phyloP scores from a whole-genome alignment of 2,888 invertebrate species.

The Lathronympha strigana region DNA sequence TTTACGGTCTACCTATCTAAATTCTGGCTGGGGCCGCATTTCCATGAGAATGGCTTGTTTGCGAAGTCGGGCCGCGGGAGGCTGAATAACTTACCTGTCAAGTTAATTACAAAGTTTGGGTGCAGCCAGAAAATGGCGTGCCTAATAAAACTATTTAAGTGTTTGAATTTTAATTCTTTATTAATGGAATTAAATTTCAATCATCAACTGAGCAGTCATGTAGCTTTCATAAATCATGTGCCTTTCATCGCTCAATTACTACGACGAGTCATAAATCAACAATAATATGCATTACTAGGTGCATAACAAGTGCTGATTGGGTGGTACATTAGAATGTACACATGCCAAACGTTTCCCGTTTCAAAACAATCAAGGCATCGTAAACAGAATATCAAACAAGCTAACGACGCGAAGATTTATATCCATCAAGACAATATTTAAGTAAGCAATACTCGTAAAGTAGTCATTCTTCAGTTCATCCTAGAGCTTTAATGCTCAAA shows the following conservation, averaged over 20 bases:
- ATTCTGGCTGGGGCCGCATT: slow-evolving; percentile 59
- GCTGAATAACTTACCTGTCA: slow-evolving; percentile 58
- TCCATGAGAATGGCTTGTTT: slow-evolving; percentile 70
- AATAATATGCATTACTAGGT: slow-evolving; percentile 1
- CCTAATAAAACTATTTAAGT: slow-evolving; percentile 17
- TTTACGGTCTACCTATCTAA: slow-evolving; percentile 57
- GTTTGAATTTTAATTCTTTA: too few species aligned
- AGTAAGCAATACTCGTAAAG: slow-evolving; percentile 9
- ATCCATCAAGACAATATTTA: slow-evolving; percentile 5
- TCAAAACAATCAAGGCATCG: slow-evolving; percentile 23
- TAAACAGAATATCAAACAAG: slow-evolving; percentile 15
- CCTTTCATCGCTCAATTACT: too few species aligned
- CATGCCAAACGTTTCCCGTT: slow-evolving; percentile 21
- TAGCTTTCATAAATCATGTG: too few species aligned
- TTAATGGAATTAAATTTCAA: too few species aligned
- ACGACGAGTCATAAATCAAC: neutral
- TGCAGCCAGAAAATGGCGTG: slow-evolving; percentile 14
- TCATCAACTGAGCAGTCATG: too few species aligned
- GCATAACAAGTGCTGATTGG: slow-evolving; percentile 10
- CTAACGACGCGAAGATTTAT: slow-evolving; percentile 5
- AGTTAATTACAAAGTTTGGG: slow-evolving; percentile 58
- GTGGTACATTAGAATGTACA: slow-evolving; percentile 23
- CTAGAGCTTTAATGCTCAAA: slow-evolving; percentile 13
- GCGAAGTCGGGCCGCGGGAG: slow-evolving; percentile 50
- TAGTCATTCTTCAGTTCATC: slow-evolving; percentile 9